Percentiles rank a stretch among this genome's conserved stretches.
Conservation (phyloP, 2,888 invertebrate genomes). For the Scaptomyza polygonia region DNA sequence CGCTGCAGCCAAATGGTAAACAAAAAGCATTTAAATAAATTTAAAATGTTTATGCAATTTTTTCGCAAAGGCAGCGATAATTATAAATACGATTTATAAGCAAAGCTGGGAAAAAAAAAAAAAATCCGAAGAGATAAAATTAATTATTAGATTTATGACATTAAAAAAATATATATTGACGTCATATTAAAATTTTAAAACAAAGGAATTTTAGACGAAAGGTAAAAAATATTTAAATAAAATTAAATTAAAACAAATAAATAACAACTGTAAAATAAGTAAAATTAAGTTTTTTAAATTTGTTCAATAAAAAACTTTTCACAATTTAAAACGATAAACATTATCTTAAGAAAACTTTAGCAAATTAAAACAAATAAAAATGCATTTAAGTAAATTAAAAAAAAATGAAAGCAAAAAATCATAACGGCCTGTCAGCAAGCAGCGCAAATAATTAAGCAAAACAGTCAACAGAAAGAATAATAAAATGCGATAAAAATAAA, state of each 20-base stretch:
- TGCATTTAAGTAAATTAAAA: too few relatives aligned
- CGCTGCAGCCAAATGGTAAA: constrained; percentile 27
- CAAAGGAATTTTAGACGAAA: too few relatives aligned
- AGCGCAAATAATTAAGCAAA: neutral
- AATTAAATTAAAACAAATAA: too few relatives aligned
- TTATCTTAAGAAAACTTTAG: too few relatives aligned
- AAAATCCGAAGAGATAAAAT: constrained; percentile 1
- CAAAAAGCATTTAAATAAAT: constrained; percentile 53
- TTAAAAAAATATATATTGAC: neutral
- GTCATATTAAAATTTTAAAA: too few relatives aligned
- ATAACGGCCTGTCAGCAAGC: neutral
- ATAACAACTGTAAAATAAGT: too few relatives aligned
- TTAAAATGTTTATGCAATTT: constrained; percentile 60
- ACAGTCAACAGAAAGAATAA: neutral
- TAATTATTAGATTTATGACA: constrained; percentile 18
- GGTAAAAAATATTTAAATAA: too few relatives aligned
- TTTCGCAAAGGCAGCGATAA: constrained; percentile 18
- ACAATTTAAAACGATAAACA: too few relatives aligned
- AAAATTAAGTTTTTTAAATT: too few relatives aligned
- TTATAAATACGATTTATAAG: constrained; percentile 44
- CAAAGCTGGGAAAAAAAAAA: neutral
- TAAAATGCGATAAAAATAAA: constrained; percentile 56
- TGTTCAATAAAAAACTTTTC: too few relatives aligned
- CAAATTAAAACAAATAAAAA: too few relatives aligned
- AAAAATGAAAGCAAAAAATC: too few relatives aligned